Conservation (phyloP, 1,140 invertebrate species). For the Brachionus plicatilis region DNA sequence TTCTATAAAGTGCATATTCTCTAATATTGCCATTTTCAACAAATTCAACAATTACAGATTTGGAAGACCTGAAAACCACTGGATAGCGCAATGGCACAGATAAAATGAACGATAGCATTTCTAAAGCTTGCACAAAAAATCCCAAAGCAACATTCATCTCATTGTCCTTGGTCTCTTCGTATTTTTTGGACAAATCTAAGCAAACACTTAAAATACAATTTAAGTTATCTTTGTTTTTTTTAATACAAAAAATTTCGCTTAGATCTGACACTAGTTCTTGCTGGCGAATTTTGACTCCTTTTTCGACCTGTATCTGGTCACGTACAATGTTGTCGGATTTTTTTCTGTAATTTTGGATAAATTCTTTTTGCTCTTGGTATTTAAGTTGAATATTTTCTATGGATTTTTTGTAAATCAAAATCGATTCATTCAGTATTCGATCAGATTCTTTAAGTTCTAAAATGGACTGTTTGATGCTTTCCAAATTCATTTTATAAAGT, state of each 20-base stretch:
- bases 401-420: neutral
- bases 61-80: neutral
- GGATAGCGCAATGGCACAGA: neutral
- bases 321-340: neutral
- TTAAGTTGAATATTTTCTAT: neutral
- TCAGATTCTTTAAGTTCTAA: neutral
- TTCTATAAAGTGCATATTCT: constrained; percentile 11
- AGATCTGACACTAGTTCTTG: neutral
- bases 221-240: neutral
- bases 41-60: constrained; percentile 21
- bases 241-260: neutral
- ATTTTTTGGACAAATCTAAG: neutral
- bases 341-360: neutral
- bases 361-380: neutral
- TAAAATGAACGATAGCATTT: neutral
- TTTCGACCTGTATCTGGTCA: neutral
- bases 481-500: neutral
- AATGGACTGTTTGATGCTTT: neutral
- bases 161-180: neutral
- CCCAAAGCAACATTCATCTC: neutral
- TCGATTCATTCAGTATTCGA: neutral
- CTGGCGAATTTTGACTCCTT: neutral
- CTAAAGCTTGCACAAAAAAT: neutral
- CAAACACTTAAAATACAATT: neutral
- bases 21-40: neutral